phyloP scores from a whole-genome alignment of 2,797 vertebrate genomes.

The Poecile montanus region DNA sequence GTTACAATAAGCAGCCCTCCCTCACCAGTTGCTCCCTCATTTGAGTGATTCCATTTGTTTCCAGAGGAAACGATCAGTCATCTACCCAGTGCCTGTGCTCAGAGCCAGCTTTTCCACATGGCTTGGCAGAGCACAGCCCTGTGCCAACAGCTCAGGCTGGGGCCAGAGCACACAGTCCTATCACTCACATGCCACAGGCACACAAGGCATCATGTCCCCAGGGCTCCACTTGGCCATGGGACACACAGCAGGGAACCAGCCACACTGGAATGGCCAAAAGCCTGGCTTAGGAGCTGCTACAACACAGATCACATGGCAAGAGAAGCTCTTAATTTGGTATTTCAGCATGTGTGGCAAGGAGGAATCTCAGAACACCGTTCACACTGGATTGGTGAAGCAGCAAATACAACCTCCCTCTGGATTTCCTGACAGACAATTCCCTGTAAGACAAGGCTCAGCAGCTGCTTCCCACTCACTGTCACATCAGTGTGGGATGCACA shows the following conservation, averaged over 20 bases:
- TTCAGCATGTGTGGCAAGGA: neutral
- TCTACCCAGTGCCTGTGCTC: neutral
- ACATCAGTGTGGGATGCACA: neutral
- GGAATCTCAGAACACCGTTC: neutral
- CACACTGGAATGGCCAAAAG: neutral
- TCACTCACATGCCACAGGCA: neutral
- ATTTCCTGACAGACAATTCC: neutral
- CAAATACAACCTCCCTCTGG: neutral
- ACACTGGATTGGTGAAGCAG: neutral
- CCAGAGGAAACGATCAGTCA: constrained; percentile 43
- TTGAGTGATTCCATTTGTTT: constrained; percentile 18
- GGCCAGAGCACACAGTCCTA: neutral
- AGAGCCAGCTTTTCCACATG: constrained; percentile 38
- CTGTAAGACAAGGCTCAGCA: neutral
- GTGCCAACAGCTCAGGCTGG: neutral
- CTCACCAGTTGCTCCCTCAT: constrained; percentile 5
- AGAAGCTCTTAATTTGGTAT: neutral
- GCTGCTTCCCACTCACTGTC: neutral
- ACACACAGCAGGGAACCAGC: neutral
- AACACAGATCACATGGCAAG: neutral
- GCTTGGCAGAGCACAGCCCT: neutral
- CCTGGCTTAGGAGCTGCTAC: neutral
- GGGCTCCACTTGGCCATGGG: neutral
- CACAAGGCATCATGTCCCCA: neutral
- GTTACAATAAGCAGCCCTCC: constrained; percentile 29